These are phyloP conservation scores for Pangasianodon hypophthalmus DNA, from an alignment of 2,113 vertebrate genomes.

Conservation along the genomic window DNA sequence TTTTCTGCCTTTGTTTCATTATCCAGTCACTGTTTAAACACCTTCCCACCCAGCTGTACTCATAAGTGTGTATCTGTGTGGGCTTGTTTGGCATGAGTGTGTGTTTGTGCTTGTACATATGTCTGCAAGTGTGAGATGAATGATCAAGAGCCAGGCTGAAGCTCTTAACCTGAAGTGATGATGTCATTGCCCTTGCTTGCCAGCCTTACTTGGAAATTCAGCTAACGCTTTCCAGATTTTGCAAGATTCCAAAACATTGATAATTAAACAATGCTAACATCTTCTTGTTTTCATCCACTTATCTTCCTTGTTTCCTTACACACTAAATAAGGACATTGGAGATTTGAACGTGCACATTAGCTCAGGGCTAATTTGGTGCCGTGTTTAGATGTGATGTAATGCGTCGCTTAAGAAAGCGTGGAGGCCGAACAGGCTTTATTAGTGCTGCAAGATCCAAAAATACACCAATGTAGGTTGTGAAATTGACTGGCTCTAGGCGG, in stretches of 20 bases:
- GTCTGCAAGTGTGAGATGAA: slow-evolving; percentile 6
- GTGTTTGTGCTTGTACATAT: slow-evolving; percentile 4
- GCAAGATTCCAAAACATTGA: slow-evolving; percentile 9
- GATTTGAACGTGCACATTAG: slow-evolving; percentile 34
- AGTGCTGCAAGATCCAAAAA: slow-evolving; percentile 32
- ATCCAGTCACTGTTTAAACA: slow-evolving; percentile 16
- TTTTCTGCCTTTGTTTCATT: slow-evolving; percentile 21
- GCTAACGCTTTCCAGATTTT: slow-evolving; percentile 41
- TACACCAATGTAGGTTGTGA: slow-evolving; percentile 19
- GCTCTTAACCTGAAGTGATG: slow-evolving; percentile 32
- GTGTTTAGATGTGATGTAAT: slow-evolving; percentile 45
- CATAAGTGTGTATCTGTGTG: slow-evolving; percentile 6
- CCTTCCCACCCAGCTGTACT: slow-evolving; percentile 1
- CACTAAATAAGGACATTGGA: slow-evolving; percentile 31
- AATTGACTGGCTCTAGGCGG: slow-evolving; percentile 14
- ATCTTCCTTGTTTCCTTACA: neutral
- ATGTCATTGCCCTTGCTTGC: slow-evolving; percentile 39
- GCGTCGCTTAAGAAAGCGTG: slow-evolving; percentile 12
- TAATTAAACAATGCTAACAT: slow-evolving; percentile 10
- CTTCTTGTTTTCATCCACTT: neutral
- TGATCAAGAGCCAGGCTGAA: slow-evolving; percentile 23
- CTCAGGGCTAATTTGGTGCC: slow-evolving; percentile 36
- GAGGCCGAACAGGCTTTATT: slow-evolving; percentile 21
- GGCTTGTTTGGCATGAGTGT: slow-evolving; percentile 19
- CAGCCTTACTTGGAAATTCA: slow-evolving; percentile 42